phyloP scores from a whole-genome alignment of 2,797 vertebrate species.

The Betta splendens region DNA sequence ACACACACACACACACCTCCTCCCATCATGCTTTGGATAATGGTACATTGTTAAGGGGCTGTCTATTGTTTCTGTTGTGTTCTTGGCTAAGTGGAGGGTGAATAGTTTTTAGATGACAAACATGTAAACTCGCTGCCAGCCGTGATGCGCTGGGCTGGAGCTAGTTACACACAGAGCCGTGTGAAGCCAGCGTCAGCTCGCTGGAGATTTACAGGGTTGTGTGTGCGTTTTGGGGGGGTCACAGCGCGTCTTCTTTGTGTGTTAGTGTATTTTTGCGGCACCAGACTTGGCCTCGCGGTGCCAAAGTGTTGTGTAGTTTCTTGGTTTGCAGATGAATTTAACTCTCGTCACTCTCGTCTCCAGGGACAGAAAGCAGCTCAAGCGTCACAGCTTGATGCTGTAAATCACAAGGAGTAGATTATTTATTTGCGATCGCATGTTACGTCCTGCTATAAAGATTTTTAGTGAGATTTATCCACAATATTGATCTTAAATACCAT shows the following conservation, averaged over 20 bases:
- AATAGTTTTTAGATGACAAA: slow-evolving; percentile 86
- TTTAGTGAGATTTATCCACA: background rate
- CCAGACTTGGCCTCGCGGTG: slow-evolving; percentile 34
- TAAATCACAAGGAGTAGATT: slow-evolving; percentile 10
- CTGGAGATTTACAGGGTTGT: slow-evolving; percentile 53
- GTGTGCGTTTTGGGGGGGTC: background rate
- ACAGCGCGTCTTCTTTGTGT: slow-evolving; percentile 17
- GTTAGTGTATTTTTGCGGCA: slow-evolving; percentile 38
- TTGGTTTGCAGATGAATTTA: slow-evolving; percentile 30
- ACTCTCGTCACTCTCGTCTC: slow-evolving; percentile 31
- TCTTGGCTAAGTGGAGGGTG: slow-evolving; percentile 79
- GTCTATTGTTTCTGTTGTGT: slow-evolving; percentile 82
- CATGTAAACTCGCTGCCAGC: slow-evolving; percentile 77
- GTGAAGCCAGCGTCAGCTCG: slow-evolving; percentile 55
- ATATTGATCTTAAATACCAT: background rate
- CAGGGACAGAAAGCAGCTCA: slow-evolving; percentile 25
- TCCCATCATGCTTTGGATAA: slow-evolving; percentile 72
- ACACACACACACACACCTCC: slow-evolving; percentile 43
- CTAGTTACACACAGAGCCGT: slow-evolving; percentile 58
- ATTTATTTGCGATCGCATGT: slow-evolving; percentile 3
- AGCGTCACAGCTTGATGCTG: slow-evolving; percentile 5
- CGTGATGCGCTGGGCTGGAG: slow-evolving; percentile 70
- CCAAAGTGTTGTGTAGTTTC: slow-evolving; percentile 39
- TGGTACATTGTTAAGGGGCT: slow-evolving; percentile 81
- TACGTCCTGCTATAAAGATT: slow-evolving; percentile 3